A percentile compares a stretch with the other conserved stretches of the same genome.
phyloP scores from a whole-genome alignment of 2,797 vertebrate genomes.

The Onychomys torridus region DNA sequence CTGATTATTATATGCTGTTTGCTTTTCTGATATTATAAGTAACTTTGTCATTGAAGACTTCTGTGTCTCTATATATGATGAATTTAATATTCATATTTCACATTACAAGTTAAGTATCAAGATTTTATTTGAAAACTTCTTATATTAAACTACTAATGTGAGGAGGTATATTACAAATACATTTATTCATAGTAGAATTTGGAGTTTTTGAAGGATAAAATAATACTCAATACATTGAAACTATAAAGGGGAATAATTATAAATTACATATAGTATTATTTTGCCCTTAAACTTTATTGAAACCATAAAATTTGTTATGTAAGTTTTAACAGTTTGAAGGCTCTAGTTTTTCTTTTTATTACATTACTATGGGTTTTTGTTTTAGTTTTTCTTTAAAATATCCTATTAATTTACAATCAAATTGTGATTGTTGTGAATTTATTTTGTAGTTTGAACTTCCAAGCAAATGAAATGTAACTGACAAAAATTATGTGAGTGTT shows the following conservation, averaged over 20 bases:
- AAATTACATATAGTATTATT: constrained; percentile 33
- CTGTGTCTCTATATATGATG: background rate
- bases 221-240: constrained; percentile 30
- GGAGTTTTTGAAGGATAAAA: constrained; percentile 49
- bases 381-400: constrained; percentile 66
- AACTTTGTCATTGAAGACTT: constrained; percentile 52
- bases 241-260: constrained; percentile 50
- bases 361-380: constrained; percentile 21
- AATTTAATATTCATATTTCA: constrained; percentile 34
- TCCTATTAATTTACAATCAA: constrained; percentile 64
- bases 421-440: constrained; percentile 67
- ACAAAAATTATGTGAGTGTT: constrained; percentile 62
- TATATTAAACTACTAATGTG: constrained; percentile 53
- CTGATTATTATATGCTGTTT: constrained; percentile 32
- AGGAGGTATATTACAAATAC: constrained; percentile 56
- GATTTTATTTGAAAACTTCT: constrained; percentile 53
- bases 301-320: constrained; percentile 52
- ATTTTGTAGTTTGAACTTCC: constrained; percentile 49
- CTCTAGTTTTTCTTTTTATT: constrained; percentile 47
- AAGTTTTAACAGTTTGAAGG: constrained; percentile 47
- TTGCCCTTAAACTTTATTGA: constrained; percentile 34
- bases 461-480: constrained; percentile 68
- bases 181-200: constrained; percentile 3
- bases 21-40: constrained; percentile 45
- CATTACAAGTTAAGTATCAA: constrained; percentile 50